Conservation (phyloP, 2,113 vertebrate genomes). For the Lathamus discolor region DNA sequence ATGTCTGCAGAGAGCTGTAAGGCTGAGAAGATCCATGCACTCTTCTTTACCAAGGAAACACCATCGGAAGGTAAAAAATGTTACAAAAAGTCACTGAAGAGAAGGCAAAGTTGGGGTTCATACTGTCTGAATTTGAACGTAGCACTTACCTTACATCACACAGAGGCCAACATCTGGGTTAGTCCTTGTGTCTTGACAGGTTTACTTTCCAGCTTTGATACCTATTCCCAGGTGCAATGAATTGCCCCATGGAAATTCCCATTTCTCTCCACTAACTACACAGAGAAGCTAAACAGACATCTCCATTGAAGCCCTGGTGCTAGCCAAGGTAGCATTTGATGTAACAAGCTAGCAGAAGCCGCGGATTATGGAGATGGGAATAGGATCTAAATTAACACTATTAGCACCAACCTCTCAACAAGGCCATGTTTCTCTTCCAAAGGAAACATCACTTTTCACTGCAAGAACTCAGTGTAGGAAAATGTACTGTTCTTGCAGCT, state of each 20-base stretch:
- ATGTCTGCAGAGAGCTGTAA: background rate
- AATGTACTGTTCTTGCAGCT: background rate
- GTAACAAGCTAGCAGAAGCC: background rate
- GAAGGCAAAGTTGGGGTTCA: background rate
- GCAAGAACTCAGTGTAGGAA: background rate
- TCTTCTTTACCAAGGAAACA: background rate
- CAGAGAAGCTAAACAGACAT: background rate
- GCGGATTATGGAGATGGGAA: background rate
- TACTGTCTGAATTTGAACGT: background rate
- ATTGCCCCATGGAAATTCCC: background rate
- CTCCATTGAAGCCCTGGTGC: background rate
- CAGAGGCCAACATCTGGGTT: background rate
- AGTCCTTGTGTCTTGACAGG: background rate
- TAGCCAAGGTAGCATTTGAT: background rate
- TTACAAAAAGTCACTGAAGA: background rate
- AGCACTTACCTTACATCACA: background rate
- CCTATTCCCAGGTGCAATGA: background rate
- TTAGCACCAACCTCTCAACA: background rate
- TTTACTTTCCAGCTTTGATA: background rate
- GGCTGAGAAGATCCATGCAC: background rate
- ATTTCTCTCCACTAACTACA: background rate
- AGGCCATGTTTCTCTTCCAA: background rate
- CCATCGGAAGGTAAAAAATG: background rate
- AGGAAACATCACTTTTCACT: background rate
- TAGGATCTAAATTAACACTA: background rate